Base-by-base conservation (phyloP, 1,140 invertebrate genomes). In the Temnothorax longispinosus region DNA sequence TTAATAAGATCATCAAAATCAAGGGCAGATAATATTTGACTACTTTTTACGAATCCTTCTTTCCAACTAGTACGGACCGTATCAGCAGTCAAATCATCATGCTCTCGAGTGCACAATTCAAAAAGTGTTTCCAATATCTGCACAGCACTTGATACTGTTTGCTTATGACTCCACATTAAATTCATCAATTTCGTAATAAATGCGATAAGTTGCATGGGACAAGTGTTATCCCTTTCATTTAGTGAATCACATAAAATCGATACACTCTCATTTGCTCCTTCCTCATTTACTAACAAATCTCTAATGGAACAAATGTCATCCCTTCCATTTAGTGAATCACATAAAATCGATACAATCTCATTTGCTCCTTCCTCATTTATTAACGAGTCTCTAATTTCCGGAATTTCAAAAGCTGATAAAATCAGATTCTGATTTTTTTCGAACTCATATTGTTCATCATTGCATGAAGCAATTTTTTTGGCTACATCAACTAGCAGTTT, bases 351-450 rank as follows among this genome's bases (percentile, higher is more conserved):
- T 82, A 96, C 91, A 32, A 97, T 96, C 64, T 93, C 88, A 71
- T 94, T 93, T 18, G 96, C 94, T 5, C 95, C 95, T 5, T 93
- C 90, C 80, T 95, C 91, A 67, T 94, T 96, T 35, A 97, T 96
- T 67, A 96, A 93, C n/a, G 95, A 90, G 85, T 95, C 96, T 96
- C 91, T 89, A 80, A 92, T 87, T 11, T 89, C 69, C 2, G 90
- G 62, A 65, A 91, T 72, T 72, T 94, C 88, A 47, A 94, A 93
- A 10, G 91, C 92, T 32, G 91, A 75, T 6, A 93, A 15, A 62
- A 94, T 91, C 58, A 94, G 69, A 35, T 91, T 89, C 64, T 89
- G 82, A 89, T 92, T 85, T 27, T 84, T 86, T 27, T 87, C 76
- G 3, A 80, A 54, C 77, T 91, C 35, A 35, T 58, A 54, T 47